Conservation (phyloP, 2,113 vertebrate genomes). For the Crotalus helleri region DNA sequence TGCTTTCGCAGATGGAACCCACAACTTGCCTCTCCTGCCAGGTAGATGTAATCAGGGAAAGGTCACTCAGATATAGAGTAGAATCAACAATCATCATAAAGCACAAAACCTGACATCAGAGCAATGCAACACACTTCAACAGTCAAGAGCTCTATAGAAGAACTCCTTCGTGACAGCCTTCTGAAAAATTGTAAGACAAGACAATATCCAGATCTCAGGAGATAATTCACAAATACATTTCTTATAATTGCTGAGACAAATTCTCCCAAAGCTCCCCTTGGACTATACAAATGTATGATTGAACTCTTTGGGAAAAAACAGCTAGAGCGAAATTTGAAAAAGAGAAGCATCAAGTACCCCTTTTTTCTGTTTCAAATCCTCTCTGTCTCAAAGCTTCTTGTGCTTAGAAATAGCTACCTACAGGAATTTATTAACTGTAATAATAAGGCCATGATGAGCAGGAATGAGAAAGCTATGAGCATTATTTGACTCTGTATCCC, state of each 20-base stretch:
- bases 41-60: background rate
- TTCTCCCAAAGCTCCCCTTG: background rate
- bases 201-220: background rate
- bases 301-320: background rate
- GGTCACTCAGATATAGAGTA: too few relatives aligned
- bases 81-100: background rate
- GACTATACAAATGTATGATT: background rate
- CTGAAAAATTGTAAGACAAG: background rate
- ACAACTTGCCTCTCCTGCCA: background rate
- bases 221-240: background rate
- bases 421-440: background rate
- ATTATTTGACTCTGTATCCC: background rate
- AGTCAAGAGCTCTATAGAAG: background rate
- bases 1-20: background rate
- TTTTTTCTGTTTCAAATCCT: background rate
- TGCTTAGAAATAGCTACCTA: background rate
- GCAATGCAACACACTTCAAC: background rate
- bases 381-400: background rate
- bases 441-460: background rate
- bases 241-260: background rate
- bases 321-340: background rate
- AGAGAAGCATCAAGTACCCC: background rate
- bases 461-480: background rate
- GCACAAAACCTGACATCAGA: background rate
- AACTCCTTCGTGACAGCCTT: background rate